Evolutionary conservation across 2,797 vertebrate species (phyloP).

Genomic region (Mergus octosetaceus): DNA sequence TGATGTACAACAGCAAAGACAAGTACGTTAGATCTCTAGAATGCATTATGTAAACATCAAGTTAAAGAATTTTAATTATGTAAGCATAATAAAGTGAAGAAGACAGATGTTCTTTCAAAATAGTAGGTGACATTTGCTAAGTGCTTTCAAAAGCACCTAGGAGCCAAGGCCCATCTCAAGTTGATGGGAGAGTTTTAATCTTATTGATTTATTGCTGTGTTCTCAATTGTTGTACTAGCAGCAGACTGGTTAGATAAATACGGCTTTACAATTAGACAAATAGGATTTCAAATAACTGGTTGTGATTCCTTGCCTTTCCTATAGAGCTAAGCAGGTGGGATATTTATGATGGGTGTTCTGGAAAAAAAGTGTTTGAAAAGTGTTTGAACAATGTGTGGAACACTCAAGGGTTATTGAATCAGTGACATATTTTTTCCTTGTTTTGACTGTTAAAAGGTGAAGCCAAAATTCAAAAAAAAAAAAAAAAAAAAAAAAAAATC

Average conservation of each 20-base stretch:
- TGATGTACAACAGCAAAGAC: accelerated
- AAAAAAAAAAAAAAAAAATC: background rate
- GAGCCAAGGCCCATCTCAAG: background rate
- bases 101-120: background rate
- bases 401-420: background rate
- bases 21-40: background rate
- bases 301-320: background rate
- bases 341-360: background rate
- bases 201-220: background rate
- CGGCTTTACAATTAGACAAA: background rate
- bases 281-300: background rate
- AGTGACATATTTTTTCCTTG: background rate
- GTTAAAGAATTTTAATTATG: background rate
- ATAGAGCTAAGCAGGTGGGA: background rate
- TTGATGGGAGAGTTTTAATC: background rate
- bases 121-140: background rate
- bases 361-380: background rate
- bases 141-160: background rate
- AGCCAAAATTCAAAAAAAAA: background rate
- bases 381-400: background rate
- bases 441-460: background rate
- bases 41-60: background rate
- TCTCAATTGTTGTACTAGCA: background rate
- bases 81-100: background rate
- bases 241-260: background rate